These are phyloP conservation scores for Oncorhynchus tshawytscha DNA, from an alignment of 2,113 vertebrate species.

Conservation along the genomic window DNA sequence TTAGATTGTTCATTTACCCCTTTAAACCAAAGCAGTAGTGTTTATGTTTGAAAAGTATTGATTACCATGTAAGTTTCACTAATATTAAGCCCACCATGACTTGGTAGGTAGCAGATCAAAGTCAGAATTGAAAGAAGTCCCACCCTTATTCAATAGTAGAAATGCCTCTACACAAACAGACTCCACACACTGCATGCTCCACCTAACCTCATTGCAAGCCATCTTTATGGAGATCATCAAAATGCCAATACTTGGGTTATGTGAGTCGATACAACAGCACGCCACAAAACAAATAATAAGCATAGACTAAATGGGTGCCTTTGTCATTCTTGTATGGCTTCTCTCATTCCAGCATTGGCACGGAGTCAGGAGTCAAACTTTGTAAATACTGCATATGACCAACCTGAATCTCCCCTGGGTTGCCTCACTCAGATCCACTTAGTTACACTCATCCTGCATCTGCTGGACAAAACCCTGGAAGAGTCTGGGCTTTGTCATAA, in stretches of 20 bases:
- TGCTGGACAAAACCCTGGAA: neutral
- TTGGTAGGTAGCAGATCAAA: neutral
- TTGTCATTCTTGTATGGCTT: neutral
- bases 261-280: neutral
- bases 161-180: neutral
- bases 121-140: neutral
- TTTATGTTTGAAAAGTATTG: too few species aligned
- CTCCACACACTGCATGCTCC: neutral
- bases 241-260: neutral
- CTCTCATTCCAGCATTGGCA: neutral
- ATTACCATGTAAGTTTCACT: too few species aligned
- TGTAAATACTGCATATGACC: neutral
- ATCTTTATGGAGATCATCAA: constrained; percentile 3
- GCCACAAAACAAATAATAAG: neutral
- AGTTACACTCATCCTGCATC: neutral
- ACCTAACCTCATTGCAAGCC: neutral
- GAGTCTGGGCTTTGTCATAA: neutral
- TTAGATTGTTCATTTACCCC: too few species aligned
- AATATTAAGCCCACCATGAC: too few species aligned
- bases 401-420: neutral
- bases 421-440: neutral
- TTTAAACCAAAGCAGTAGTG: too few species aligned
- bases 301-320: neutral
- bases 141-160: neutral
- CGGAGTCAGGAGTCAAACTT: neutral